Evolutionary conservation across 2,797 vertebrate genomes (phyloP).

Genomic region (Sylvia borin): DNA sequence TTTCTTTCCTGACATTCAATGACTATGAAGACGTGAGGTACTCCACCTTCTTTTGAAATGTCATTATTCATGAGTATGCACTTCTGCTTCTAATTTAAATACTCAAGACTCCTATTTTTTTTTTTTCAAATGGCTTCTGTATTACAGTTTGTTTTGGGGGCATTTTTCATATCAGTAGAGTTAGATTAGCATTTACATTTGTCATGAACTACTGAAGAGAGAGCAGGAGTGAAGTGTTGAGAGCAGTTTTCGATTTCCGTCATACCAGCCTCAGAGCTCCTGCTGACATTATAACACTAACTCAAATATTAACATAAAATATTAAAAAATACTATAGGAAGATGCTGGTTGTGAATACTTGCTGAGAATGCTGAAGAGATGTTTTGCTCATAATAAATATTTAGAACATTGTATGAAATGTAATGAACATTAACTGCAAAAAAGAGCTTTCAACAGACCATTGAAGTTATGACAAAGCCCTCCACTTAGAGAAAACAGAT

Average conservation of each 20-base stretch:
- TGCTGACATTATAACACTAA: slow-evolving; percentile 53
- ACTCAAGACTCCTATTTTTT: background rate
- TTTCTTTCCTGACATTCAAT: background rate
- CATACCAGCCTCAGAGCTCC: slow-evolving; percentile 16
- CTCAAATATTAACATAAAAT: slow-evolving; percentile 71
- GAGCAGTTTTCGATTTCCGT: slow-evolving; percentile 37
- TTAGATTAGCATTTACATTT: slow-evolving; percentile 53
- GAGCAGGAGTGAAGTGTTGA: slow-evolving; percentile 19
- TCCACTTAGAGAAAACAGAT: background rate
- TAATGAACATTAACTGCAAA: background rate
- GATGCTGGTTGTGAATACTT: slow-evolving; percentile 37
- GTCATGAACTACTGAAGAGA: slow-evolving; percentile 28
- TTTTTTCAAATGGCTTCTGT: slow-evolving; percentile 3
- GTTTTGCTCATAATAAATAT: slow-evolving; percentile 39
- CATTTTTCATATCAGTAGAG: slow-evolving; percentile 28
- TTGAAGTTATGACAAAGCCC: background rate
- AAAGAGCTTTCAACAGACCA: background rate
- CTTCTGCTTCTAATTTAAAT: slow-evolving; percentile 5
- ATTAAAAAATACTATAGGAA: slow-evolving; percentile 59
- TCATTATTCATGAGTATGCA: background rate
- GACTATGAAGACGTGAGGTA: background rate
- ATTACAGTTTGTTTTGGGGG: slow-evolving; percentile 10
- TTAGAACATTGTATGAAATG: slow-evolving; percentile 30
- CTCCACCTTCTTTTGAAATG: background rate
- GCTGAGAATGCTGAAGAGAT: slow-evolving; percentile 28